phyloP scores from a whole-genome alignment of 2,888 invertebrate species.

The Pegoplata infirma region DNA sequence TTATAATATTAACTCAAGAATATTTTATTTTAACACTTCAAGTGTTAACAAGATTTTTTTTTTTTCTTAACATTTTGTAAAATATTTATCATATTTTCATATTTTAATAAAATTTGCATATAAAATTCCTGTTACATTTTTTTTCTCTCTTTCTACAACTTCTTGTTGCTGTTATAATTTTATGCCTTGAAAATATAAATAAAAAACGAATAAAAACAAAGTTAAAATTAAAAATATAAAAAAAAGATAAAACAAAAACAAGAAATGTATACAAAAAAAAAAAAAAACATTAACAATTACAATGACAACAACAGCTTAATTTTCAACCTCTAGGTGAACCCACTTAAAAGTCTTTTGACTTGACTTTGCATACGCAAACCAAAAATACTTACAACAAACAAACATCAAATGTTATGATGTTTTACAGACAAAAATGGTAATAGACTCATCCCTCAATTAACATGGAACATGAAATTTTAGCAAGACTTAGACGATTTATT shows the following conservation, averaged over 20 bases:
- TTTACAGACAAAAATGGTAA: background rate
- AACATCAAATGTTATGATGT: constrained; percentile 22
- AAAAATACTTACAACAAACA: constrained; percentile 15
- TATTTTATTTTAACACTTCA: constrained; percentile 55
- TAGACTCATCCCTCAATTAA: no score
- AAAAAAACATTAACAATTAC: constrained; percentile 56
- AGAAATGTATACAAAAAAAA: no score
- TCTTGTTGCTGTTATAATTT: constrained; percentile 5
- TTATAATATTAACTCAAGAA: constrained; percentile 49
- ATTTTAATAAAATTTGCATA: constrained; percentile 50
- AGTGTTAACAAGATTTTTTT: constrained; percentile 50
- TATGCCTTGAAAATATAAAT: constrained; percentile 10
- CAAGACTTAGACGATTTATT: no score
- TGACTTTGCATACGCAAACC: constrained; percentile 36
- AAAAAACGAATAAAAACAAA: background rate
- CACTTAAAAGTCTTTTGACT: constrained; percentile 73
- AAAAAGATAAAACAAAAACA: background rate
- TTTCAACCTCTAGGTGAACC: constrained; percentile 65
- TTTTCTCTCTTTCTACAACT: background rate
- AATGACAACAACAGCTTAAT: constrained; percentile 58
- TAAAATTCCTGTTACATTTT: constrained; percentile 27
- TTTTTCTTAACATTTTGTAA: constrained; percentile 4
- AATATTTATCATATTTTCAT: constrained; percentile 54
- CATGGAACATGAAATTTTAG: no score
- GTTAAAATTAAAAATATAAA: background rate